These are phyloP conservation scores for Drosophila bifasciata DNA, from an alignment of 1,140 invertebrate genomes.

Conservation along the genomic window DNA sequence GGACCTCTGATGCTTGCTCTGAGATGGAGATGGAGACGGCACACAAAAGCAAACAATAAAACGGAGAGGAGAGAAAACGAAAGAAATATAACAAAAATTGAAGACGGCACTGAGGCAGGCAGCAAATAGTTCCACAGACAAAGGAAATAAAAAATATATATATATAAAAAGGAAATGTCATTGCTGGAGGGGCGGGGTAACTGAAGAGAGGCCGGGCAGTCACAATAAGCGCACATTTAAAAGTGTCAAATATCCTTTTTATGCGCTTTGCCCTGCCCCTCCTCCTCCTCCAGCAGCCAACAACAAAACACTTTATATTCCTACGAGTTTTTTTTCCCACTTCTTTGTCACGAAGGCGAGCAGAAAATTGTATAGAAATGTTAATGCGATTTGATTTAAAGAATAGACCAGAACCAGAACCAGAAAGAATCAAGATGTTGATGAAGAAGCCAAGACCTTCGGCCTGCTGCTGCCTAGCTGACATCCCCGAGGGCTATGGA, in stretches of 20 bases:
- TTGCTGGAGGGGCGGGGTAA: background rate
- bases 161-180: slow-evolving; percentile 12
- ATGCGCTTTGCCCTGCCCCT: slow-evolving; percentile 69
- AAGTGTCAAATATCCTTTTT: slow-evolving; percentile 83
- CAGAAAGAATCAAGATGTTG: slow-evolving; percentile 45
- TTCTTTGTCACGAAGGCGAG: slow-evolving; percentile 71
- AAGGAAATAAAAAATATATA: slow-evolving; percentile 40
- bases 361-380: slow-evolving; percentile 82
- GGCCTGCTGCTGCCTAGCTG: slow-evolving; percentile 7
- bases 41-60: slow-evolving; percentile 79
- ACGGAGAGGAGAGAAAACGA: slow-evolving; percentile 43
- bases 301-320: slow-evolving; percentile 78
- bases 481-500: slow-evolving; percentile 46
- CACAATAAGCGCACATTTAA: slow-evolving; percentile 83
- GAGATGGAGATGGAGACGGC: slow-evolving; percentile 64
- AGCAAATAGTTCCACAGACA: slow-evolving; percentile 79
- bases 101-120: slow-evolving; percentile 61
- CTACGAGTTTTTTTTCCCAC: slow-evolving; percentile 38
- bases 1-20: slow-evolving; percentile 37
- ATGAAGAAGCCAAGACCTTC: slow-evolving; percentile 23
- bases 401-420: slow-evolving; percentile 48
- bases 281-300: slow-evolving; percentile 37
- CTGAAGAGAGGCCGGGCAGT: slow-evolving; percentile 35
- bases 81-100: slow-evolving; percentile 81
- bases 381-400: slow-evolving; percentile 83